Percentiles rank a stretch among this genome's conserved stretches.
Evolutionary conservation across 2,797 vertebrate species (phyloP).

Genomic region (Phoeniculus purpureus): DNA sequence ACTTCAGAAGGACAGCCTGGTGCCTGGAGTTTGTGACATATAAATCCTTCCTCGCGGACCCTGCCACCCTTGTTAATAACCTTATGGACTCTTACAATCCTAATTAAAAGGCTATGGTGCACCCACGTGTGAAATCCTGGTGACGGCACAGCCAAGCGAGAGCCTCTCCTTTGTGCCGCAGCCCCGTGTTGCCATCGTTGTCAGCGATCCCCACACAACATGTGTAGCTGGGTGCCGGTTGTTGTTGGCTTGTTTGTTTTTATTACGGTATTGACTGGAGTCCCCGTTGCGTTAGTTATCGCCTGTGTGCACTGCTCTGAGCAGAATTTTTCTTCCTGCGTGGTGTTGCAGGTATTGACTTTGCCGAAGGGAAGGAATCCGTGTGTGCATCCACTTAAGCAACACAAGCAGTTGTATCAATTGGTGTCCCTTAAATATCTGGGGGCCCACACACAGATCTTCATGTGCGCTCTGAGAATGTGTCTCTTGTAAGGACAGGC

Average conservation of each 20-base stretch:
- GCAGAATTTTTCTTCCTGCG: neutral
- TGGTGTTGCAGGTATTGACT: constrained; percentile 25
- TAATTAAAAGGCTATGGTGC: neutral
- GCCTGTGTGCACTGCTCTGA: neutral
- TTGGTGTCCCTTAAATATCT: neutral
- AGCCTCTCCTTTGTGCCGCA: neutral
- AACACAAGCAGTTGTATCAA: neutral
- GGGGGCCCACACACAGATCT: neutral
- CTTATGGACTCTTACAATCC: neutral
- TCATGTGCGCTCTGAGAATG: accelerated
- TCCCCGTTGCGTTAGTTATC: neutral
- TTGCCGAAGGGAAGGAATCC: constrained; percentile 34
- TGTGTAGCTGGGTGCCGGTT: neutral
- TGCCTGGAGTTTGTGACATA: neutral
- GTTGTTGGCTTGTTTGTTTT: neutral
- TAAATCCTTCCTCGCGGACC: neutral
- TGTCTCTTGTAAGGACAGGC: no score
- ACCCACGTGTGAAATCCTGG: neutral
- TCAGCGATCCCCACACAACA: neutral
- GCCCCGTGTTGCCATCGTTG: neutral
- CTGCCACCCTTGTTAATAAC: neutral
- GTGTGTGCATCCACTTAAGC: neutral
- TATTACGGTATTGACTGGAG: neutral
- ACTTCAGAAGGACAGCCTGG: neutral
- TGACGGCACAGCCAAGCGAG: neutral